phyloP scores from a whole-genome alignment of 2,797 vertebrate genomes.

The Scarus forsteni region DNA sequence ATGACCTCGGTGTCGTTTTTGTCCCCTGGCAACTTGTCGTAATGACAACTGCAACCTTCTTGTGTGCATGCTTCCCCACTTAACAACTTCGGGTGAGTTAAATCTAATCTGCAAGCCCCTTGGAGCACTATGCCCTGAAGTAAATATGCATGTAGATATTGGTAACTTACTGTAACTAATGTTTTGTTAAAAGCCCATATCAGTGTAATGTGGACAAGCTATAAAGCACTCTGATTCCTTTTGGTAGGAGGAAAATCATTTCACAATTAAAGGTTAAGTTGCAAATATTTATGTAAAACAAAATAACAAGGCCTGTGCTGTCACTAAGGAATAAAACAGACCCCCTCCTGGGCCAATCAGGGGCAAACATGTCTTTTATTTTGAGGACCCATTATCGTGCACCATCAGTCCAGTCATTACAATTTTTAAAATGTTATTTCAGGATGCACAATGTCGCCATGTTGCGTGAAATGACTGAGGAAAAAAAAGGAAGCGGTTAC shows the following conservation, averaged over 20 bases:
- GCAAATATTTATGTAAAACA: constrained; percentile 22
- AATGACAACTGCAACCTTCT: no score
- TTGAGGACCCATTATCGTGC: constrained; percentile 45
- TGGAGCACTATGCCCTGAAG: no score
- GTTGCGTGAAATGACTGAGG: constrained; percentile 54
- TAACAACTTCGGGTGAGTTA: no score
- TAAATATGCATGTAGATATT: no score
- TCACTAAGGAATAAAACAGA: constrained; percentile 28
- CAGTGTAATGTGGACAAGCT: no score
- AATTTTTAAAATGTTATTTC: constrained; percentile 32
- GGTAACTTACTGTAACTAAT: no score
- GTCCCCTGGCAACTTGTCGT: no score
- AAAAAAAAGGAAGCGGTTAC: constrained; percentile 45
- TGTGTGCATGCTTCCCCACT: no score
- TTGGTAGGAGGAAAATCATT: neutral
- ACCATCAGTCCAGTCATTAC: constrained; percentile 41
- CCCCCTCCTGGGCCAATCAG: constrained; percentile 45
- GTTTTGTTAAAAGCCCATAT: neutral
- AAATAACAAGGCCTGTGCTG: neutral
- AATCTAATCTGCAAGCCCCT: no score
- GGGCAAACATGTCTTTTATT: constrained; percentile 49
- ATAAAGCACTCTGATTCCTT: neutral
- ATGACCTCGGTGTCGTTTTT: no score
- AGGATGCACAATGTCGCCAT: constrained; percentile 41
- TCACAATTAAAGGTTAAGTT: constrained; percentile 5